Conservation (phyloP, 2,113 vertebrate genomes). For the human region GRCh38 chr1:217935501-217936000, state of each 20-base stretch:
- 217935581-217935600: neutral
- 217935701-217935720: neutral
- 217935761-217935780: neutral
- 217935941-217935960: neutral
- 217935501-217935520: neutral
- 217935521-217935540: neutral
- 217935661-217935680: neutral
- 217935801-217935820: neutral
- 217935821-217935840: neutral
- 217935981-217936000: too few species aligned
- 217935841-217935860: neutral
- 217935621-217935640: neutral
- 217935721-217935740: neutral
- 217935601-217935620: neutral
- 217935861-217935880: neutral
- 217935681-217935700: neutral
- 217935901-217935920: neutral
- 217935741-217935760: neutral
- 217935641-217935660: accelerated
- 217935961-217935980: too few species aligned
- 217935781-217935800: neutral
- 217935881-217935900: slow-evolving; percentile 5
- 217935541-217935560: too few species aligned
- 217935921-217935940: slow-evolving; percentile 12
- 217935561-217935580: accelerated